These are phyloP conservation scores for Laticauda colubrina DNA, from an alignment of 2,113 vertebrate genomes.

Conservation along the genomic window DNA sequence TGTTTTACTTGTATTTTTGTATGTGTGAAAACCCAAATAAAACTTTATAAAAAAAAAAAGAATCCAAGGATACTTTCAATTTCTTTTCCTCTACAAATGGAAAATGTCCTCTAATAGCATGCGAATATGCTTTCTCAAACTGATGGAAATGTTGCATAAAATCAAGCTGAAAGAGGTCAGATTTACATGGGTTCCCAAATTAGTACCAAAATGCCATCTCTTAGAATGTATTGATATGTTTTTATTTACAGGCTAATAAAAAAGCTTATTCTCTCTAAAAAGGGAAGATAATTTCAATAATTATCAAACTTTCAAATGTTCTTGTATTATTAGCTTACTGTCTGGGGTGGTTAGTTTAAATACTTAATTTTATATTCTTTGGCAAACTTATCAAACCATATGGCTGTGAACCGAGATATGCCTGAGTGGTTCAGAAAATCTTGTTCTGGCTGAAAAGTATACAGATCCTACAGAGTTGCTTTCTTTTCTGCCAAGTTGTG, in stretches of 20 bases:
- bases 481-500: neutral
- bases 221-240: neutral
- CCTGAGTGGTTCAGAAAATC: neutral
- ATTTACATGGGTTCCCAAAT: neutral
- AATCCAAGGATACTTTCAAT: conserved; percentile 10
- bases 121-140: conserved; percentile 2
- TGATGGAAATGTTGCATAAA: neutral
- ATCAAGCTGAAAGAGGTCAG: conserved; percentile 10
- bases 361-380: neutral
- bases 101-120: neutral
- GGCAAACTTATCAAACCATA: fast-evolving
- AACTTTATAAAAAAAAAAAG: neutral
- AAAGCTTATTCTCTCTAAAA: neutral
- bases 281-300: neutral
- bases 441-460: neutral
- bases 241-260: neutral
- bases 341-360: neutral
- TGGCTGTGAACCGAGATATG: neutral
- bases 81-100: conserved; percentile 16
- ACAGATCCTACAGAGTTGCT: neutral
- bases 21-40: no score
- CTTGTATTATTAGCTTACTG: neutral
- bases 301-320: neutral
- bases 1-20: no score
- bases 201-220: neutral